Percentiles rank a stretch among this genome's conserved stretches.
Evolutionary conservation across 2,888 invertebrate genomes (phyloP).

Genomic region (Torymus auratus): DNA sequence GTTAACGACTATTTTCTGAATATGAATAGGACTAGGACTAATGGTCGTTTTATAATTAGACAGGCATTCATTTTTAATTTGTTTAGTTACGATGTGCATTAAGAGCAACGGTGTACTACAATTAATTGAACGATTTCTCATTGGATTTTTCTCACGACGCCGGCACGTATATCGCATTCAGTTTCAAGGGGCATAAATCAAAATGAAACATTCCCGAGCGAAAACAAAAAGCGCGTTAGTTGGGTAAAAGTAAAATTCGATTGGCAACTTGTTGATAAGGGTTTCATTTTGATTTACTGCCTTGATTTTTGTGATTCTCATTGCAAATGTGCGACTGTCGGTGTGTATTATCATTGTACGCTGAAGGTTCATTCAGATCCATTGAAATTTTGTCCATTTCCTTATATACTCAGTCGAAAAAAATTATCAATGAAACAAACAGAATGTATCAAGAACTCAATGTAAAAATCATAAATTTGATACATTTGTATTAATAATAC

Average conservation of each 20-base stretch:
- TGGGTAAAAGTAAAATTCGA: background rate
- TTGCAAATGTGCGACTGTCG: background rate
- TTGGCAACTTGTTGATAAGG: background rate
- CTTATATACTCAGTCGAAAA: too few species aligned
- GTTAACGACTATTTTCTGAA: constrained; percentile 39
- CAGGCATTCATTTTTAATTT: constrained; percentile 37
- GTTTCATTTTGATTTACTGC: constrained; percentile 48
- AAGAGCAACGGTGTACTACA: constrained; percentile 47
- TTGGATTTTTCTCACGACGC: constrained; percentile 19
- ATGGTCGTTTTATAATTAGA: constrained; percentile 49
- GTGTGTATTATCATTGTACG: too few species aligned
- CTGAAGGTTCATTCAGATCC: too few species aligned
- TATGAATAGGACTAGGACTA: constrained; percentile 47
- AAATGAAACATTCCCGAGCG: constrained; percentile 22
- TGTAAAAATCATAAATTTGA: too few species aligned
- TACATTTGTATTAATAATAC: too few species aligned
- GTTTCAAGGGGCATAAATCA: constrained; percentile 17
- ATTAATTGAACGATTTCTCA: constrained; percentile 48
- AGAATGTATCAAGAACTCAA: too few species aligned
- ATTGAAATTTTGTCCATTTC: too few species aligned
- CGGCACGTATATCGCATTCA: constrained; percentile 7
- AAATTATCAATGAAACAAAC: too few species aligned
- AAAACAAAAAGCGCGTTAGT: constrained; percentile 1
- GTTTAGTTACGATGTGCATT: constrained; percentile 48
- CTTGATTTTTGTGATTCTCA: background rate